These are phyloP conservation scores for Diplodus sargus DNA, from an alignment of 2,797 vertebrate species.

Conservation along the genomic window DNA sequence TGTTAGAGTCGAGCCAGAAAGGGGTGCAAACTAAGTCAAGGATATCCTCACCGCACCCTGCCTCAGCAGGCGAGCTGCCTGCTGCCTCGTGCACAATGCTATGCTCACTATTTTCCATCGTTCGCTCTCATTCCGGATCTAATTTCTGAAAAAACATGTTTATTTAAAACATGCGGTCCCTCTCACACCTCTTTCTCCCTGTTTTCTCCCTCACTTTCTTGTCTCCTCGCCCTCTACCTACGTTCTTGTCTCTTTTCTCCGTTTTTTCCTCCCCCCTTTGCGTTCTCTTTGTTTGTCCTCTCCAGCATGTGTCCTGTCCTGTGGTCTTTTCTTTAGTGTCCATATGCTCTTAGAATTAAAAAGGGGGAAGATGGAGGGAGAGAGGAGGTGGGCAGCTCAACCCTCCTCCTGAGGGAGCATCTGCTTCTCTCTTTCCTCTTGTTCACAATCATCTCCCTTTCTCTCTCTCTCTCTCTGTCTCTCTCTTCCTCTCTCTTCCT, in stretches of 20 bases:
- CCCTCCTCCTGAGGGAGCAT: slow-evolving; percentile 85
- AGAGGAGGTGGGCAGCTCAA: slow-evolving; percentile 74
- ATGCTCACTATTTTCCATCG: slow-evolving; percentile 70
- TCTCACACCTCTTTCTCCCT: slow-evolving; percentile 44
- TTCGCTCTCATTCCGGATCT: slow-evolving; percentile 58
- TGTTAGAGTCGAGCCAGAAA: slow-evolving; percentile 62
- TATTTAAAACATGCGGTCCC: slow-evolving; percentile 51
- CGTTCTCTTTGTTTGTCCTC: slow-evolving; percentile 61
- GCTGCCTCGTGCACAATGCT: slow-evolving; percentile 63
- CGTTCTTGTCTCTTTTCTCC: slow-evolving; percentile 15
- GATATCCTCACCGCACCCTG: slow-evolving; percentile 78
- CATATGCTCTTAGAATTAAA: slow-evolving; percentile 80
- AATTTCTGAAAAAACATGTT: slow-evolving; percentile 52
- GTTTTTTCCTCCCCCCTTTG: slow-evolving; percentile 7
- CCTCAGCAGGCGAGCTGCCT: slow-evolving; percentile 67
- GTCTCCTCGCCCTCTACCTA: not conserved
- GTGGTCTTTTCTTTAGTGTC: slow-evolving; percentile 74
- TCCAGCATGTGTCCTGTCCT: slow-evolving; percentile 67
- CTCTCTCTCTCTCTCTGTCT: slow-evolving; percentile 14
- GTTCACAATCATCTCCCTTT: slow-evolving; percentile 46
- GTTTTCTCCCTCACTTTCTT: slow-evolving; percentile 22
- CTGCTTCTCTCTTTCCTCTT: slow-evolving; percentile 75
- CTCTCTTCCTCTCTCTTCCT: slow-evolving; percentile 38
- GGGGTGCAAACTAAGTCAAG: slow-evolving; percentile 70
- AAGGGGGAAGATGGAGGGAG: slow-evolving; percentile 37